Conservation (phyloP, 2,888 invertebrate species). For the Campoplex capitator region DNA sequence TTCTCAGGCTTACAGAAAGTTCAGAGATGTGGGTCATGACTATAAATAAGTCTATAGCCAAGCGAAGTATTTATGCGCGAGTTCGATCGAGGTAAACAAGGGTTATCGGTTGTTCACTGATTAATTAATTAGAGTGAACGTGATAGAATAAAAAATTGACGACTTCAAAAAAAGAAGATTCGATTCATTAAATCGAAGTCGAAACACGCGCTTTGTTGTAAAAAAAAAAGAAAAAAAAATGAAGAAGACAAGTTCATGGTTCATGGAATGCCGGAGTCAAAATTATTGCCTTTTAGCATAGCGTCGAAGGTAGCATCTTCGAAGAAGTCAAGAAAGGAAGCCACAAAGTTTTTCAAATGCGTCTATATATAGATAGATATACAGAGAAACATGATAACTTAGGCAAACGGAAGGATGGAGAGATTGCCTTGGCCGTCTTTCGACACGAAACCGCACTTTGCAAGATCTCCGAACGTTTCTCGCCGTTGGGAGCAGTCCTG, state of each 20-base stretch:
- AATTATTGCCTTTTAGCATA: conserved; percentile 18
- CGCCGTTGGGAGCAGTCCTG: conserved; percentile 35
- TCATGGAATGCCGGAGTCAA: not conserved
- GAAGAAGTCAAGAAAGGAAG: conserved; percentile 35
- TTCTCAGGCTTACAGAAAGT: not conserved
- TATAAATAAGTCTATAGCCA: conserved; percentile 50
- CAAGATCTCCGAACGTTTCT: conserved; percentile 39
- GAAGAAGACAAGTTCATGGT: not conserved
- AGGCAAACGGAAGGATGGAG: conserved; percentile 53
- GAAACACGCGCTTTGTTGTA: not conserved
- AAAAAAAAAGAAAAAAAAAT: not conserved
- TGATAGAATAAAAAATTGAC: not conserved
- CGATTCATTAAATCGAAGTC: not conserved
- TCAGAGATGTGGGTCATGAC: conserved; percentile 56
- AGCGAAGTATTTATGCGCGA: conserved; percentile 31
- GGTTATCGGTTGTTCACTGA: conserved; percentile 2
- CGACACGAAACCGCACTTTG: conserved; percentile 70
- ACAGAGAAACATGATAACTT: conserved; percentile 33
- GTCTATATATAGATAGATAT: not conserved
- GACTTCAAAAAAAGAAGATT: not conserved
- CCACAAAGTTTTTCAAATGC: conserved; percentile 40
- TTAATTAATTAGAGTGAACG: not conserved
- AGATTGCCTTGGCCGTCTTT: conserved; percentile 55
- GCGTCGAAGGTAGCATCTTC: conserved; percentile 33
- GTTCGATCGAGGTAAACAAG: conserved; percentile 16